Evolutionary conservation across 2,113 vertebrate species (phyloP), one percentile per base, ranked within the genome.

Genomic region (Cyanoderma ruficeps): DNA sequence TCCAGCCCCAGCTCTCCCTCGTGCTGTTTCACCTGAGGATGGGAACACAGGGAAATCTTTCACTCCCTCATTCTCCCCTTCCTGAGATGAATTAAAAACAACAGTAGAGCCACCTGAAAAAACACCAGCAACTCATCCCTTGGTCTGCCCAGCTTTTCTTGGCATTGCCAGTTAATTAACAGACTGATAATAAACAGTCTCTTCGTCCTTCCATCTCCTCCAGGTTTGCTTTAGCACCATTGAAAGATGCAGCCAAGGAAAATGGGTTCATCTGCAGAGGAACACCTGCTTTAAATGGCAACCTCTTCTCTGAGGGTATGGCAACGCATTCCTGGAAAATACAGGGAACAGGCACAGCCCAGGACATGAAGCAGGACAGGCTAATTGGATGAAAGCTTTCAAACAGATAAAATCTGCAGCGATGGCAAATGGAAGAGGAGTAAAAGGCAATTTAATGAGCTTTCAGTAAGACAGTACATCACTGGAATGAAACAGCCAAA

Each of bases 371-470:
- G 80, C n/a, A 63, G 60, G 46, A 50, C 35, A 81, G 39, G 69
- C 30, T 87, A 86, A 78, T 10, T 65, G 87, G 41, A 91, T 46
- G 72, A 94, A 42, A 55, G 71, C 50, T 97, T 74, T 71, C 81
- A 86, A 76, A 80, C 1, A 87, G 79, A 94, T 92, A 95, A 89
- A 47, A 95, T 92, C 96, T 88, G 52, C 76, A 76, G 35, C 1
- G 80, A 95, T 64, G 63, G 70, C 72, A 94, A 95, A 95, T 28
- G 47, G 53, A 87, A 87, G 57, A 81, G 92, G 46, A 89, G 44
- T 59, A 77, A 76, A 39, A 90, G 63, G 56, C 39, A 92, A 31
- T 76, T 64, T 88, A 92, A 87, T 60, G 83, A 92, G 90, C 86
- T 97, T 95, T 94, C 87, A 89, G 53, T 55, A 65, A 69, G 71